Evolutionary conservation across 1,140 invertebrate species (phyloP), one percentile per base, ranked within the genome.

Genomic region (Drosophila kohkoa): DNA sequence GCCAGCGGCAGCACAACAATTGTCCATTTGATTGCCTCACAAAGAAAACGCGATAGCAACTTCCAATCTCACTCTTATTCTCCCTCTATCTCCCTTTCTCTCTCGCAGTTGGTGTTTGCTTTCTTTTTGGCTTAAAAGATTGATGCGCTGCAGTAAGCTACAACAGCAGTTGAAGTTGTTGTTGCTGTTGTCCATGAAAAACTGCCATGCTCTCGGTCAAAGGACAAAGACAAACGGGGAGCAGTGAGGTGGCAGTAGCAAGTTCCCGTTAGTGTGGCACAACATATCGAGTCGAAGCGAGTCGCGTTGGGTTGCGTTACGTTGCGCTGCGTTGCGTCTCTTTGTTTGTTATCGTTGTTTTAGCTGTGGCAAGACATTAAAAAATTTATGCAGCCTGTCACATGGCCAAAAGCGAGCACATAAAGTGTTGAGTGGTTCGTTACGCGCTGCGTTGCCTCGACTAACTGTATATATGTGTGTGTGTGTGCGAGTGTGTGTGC

Each of bases 131-230:
- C 49, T 20, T 49, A 64, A 38, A 67, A 80, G 83, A 88, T 88
- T 83, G 85, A 88, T 87, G 77, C 74, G 69, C 85, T 78, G 83
- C 85, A 88, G 66, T 81, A 73, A 79, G 77, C 66, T 65, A 55
- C 67, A 43, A 76, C 82, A 73, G 83, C 82, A 66, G 54, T 52
- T 49, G 63, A 25, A 49, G 58, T 49, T 48, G 20, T 2, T 38
- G 45, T 20, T 49, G 43, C 16, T 48, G 52, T 41, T 51, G 20
- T 15, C 48, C 20, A 80, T 83, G 81, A 83, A 85, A 85, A 85
- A 85, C 65, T 71, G 73, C 62, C 70, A 25, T 25, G 41, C 41
- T 60, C 25, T 46, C 69, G 15, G 25, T 30, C 67, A 32, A 51
- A 58, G 38, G 51, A 52, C 65, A 66, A 59, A 74, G 77, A 68